Evolutionary conservation across 2,797 vertebrate species (phyloP).

Genomic region (Enteromius paludinosus): DNA sequence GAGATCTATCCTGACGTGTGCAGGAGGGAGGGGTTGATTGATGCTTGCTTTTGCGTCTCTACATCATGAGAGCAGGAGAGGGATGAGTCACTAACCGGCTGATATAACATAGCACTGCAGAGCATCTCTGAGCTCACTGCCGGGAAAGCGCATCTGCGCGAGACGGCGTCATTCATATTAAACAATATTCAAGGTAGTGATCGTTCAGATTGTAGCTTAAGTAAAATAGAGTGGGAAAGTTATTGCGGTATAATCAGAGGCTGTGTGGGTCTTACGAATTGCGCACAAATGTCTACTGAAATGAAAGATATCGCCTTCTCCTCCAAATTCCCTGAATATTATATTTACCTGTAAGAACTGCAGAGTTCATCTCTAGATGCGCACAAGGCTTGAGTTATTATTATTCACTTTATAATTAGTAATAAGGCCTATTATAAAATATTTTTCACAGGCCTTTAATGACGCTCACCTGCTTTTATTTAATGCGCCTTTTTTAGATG

Average conservation of each 20-base stretch:
- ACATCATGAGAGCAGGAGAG: conserved; percentile 63
- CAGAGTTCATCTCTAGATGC: not conserved
- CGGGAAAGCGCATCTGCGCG: not conserved
- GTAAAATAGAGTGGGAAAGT: not conserved
- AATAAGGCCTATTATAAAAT: too few species aligned
- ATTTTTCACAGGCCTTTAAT: not conserved
- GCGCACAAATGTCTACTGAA: not conserved
- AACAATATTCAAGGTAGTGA: not conserved
- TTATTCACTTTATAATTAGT: not conserved
- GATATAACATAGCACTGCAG: conserved; percentile 66
- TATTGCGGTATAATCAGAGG: too few species aligned
- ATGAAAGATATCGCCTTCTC: not conserved
- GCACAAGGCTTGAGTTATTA: not conserved
- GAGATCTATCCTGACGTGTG: conserved; percentile 60
- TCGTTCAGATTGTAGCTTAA: not conserved
- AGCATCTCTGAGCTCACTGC: conserved; percentile 32
- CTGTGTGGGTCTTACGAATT: not conserved
- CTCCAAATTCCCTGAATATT: too few species aligned
- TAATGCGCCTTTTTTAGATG: too few species aligned
- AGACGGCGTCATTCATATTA: not conserved
- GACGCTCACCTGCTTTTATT: not conserved
- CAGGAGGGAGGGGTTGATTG: conserved; percentile 65
- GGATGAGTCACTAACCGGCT: conserved; percentile 69
- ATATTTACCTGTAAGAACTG: not conserved
- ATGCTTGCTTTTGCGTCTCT: conserved; percentile 65